Evolutionary conservation across 1,140 invertebrate species (phyloP).

Genomic region (Ostrea edulis): DNA sequence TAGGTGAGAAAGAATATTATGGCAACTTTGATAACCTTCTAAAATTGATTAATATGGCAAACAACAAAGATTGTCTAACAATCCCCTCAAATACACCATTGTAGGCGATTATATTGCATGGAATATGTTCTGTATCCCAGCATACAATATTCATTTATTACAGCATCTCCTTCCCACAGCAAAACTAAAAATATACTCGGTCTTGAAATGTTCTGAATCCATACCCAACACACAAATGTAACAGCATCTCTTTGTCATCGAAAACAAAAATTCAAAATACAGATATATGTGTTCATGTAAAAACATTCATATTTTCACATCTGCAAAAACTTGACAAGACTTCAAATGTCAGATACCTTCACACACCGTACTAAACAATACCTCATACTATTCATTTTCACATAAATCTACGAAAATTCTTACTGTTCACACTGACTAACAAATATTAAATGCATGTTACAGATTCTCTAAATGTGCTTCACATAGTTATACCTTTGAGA

Average conservation of each 20-base stretch:
- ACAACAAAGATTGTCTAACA: conserved; percentile 1
- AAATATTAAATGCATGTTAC: background rate
- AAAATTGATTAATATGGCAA: background rate
- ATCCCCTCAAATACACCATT: background rate
- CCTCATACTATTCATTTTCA: background rate
- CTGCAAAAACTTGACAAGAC: background rate
- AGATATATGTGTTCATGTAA: background rate
- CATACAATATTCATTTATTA: background rate
- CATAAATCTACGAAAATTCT: background rate
- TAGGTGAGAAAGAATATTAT: background rate
- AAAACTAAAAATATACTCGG: background rate
- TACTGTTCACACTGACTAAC: background rate
- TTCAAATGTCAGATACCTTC: background rate
- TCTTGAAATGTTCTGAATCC: background rate
- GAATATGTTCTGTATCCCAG: background rate
- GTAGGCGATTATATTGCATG: background rate
- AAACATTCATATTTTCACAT: background rate
- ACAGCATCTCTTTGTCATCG: too few relatives aligned
- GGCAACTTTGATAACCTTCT: background rate
- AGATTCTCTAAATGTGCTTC: background rate
- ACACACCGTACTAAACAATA: background rate
- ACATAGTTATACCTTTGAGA: background rate
- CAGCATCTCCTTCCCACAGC: background rate
- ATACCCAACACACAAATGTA: too few relatives aligned
- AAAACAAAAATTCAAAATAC: too few relatives aligned